These are phyloP conservation scores for Hetaerina americana DNA, from an alignment of 1,140 invertebrate genomes.

Conservation along the genomic window DNA sequence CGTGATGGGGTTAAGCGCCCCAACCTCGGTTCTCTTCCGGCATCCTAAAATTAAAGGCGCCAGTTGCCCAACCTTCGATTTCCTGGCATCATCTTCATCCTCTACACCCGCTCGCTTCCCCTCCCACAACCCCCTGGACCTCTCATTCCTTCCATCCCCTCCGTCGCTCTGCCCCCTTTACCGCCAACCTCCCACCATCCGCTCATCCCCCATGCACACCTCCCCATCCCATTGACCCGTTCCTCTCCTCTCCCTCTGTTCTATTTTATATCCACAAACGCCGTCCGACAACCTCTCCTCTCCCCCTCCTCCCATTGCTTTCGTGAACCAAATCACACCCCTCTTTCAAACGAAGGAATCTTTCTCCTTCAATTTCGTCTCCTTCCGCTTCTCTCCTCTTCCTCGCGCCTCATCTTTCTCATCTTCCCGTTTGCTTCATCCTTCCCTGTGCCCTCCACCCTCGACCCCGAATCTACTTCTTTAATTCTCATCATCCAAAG, in stretches of 20 bases:
- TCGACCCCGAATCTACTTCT: too few relatives aligned
- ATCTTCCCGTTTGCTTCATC: too few relatives aligned
- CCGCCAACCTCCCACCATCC: not conserved
- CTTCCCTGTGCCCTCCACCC: not conserved
- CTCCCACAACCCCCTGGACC: not conserved
- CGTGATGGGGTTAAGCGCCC: not conserved
- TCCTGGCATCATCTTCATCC: not conserved
- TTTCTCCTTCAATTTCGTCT: not conserved
- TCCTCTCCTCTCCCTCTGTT: not conserved
- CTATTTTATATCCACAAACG: not conserved
- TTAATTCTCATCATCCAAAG: too few relatives aligned
- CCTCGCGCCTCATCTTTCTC: not conserved
- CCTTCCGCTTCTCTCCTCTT: not conserved
- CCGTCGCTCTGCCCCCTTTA: not conserved
- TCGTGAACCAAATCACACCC: too few relatives aligned
- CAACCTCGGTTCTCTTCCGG: not conserved
- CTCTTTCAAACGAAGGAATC: too few relatives aligned
- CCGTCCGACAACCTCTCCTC: not conserved
- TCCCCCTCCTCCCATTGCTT: not conserved
- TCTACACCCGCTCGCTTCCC: not conserved
- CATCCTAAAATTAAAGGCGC: not conserved
- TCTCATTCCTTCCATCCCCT: not conserved
- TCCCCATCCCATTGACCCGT: not conserved
- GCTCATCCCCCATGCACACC: not conserved
- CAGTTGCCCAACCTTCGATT: not conserved